Base-by-base conservation (phyloP, 1,140 invertebrate genomes). In the Polypedilum pembai region DNA sequence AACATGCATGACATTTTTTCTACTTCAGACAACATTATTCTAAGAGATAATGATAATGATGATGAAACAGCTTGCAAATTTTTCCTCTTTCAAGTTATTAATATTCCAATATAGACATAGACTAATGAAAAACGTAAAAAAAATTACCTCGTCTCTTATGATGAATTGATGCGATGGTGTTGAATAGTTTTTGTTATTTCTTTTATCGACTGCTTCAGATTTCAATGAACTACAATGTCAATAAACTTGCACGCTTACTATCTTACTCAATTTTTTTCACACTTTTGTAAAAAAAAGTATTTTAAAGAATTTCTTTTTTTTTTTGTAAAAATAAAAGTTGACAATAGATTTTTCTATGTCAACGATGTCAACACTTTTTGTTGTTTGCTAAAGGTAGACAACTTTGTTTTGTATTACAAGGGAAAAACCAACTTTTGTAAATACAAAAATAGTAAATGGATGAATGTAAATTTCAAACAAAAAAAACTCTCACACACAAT, bases 171-270 rank as follows among this genome's bases (percentile, higher is more conserved):
- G 45, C 15, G 45, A 12, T 56, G 45, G 45, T n/a, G n/a, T 56
- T 56, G 45, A 56, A 56, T 56, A 12, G n/a, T 33, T 33, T 33
- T 56, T 56, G 10, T n/a, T 56, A 12, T 33, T 33, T 33, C n/a
- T n/a, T 33, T 33, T 33, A 33, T 33, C 24, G 24, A 33, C 1
- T 56, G 45, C 45, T 56, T 56, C n/a, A 33, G 3, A 56, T 56
- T 56, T n/a, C 45, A 56, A 56, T 56, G 45, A 56, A 56, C 45
- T 56, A n/a, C 12, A 56, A n/a, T 56, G 45, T 56, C 45, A 56
- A 56, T 56, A 56, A 56, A 56, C 45, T 56, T 15, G 4, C 45
- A 33, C 24, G 5, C 24, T 33, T 5, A 33, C 24, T 33, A 33
- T 3, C 24, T 33, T 33, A 33, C 24, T n/a, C n/a, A n/a, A n/a